Conservation (phyloP, 2,797 vertebrate genomes). For the Gallinago solitaria region DNA sequence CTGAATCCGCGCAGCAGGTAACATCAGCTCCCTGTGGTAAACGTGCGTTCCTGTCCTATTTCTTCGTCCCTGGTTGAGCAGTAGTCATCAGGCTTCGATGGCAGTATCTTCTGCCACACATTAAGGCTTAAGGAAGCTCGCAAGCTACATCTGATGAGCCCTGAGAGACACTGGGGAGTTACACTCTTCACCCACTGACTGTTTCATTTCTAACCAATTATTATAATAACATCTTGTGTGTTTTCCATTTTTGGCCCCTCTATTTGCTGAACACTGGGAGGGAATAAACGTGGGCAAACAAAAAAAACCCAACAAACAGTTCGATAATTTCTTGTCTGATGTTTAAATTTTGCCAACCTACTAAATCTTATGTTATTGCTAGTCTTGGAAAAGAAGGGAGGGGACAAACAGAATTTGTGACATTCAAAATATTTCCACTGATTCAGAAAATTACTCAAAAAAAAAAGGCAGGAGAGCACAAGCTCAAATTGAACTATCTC, state of each 20-base stretch:
- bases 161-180: not conserved
- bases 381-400: not conserved
- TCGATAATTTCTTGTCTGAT: not conserved
- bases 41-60: accelerated
- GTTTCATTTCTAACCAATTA: not conserved
- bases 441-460: not conserved
- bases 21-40: accelerated
- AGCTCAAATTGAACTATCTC: not conserved
- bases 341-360: not conserved
- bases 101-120: accelerated
- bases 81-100: accelerated
- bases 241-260: not conserved
- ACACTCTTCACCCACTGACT: accelerated
- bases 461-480: not conserved
- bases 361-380: not conserved
- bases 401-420: not conserved
- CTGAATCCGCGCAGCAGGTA: accelerated
- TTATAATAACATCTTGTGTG: accelerated
- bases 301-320: not conserved
- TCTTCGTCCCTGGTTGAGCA: accelerated
- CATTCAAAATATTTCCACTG: accelerated
- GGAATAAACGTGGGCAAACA: not conserved
- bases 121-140: not conserved
- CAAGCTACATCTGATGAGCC: accelerated
- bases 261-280: not conserved